Base-by-base conservation (phyloP, 2,888 invertebrate species). In the Erebia ligea region DNA sequence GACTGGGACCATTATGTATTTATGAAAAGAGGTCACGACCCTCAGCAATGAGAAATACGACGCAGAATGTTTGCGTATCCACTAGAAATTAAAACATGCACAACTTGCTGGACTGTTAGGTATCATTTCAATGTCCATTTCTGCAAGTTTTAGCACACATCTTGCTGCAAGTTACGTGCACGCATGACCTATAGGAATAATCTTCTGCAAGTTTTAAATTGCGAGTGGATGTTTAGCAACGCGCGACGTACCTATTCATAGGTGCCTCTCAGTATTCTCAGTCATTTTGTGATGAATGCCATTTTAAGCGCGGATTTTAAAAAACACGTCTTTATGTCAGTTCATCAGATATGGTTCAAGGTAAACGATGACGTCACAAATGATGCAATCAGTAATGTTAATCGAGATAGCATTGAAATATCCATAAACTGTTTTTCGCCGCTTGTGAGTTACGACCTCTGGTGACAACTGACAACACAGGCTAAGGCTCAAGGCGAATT, bases 301-400 rank as follows among this genome's bases (percentile, higher is more conserved):
- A 70, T 74, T 68, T 70, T 72, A 50, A 68, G 72, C 65, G 65
- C 66, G 52, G 68, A n/a, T 70, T 74, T 67, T 68, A 58, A 69
- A 72, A n/a, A 70, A 68, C 62, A 68, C 48, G 64, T 57, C 64
- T 67, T 58, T 68, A 65, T 70, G 68, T 72, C 70, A 68, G 68
- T 70, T 72, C 74, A 70, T 68, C 56, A 62, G 68, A 74, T 66
- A 57, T 67, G 70, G 65, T 69, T 59, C 74, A 72, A 70, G 74
- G 74, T 72, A 45, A 21, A n/a, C 61, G 50, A 50, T 50, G 50
- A 50, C 50, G 61, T 59, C 54, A 59, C 45, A 66, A 40, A 58
- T 64, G 45, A 15, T 17, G 54, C 50, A 42, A 61, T 61, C 61
- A 58, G 15, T 42, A 61, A 61, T 13, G 45, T 19, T 17, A 61